Base-by-base conservation (phyloP, 2,113 vertebrate species). In the Sinosuthora webbiana region DNA sequence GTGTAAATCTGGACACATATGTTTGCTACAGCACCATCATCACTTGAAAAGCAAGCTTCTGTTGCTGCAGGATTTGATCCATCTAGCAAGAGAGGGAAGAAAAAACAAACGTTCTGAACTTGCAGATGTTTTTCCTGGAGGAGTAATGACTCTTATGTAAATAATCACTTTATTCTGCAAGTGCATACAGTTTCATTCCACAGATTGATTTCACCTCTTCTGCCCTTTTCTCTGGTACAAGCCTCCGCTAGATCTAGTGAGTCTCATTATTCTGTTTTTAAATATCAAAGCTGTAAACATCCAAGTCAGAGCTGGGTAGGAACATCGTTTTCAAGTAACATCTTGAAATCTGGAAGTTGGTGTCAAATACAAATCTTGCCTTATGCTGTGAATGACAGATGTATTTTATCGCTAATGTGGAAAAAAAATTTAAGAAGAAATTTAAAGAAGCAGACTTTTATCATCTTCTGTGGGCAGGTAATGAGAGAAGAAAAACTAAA, bases 161-260 rank as follows among this genome's bases (percentile, higher is more conserved):
- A 95, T 90, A 70, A 71, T 90, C 74, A 60, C 33, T 91, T 92
- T 57, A 49, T 88, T 91, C 39, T 84, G 15, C 50, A 60, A 89
- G 60, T 81, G 39, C 42, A 21, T 59, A 33, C 11, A 20, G 35
- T 91, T 86, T 63, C 53, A 83, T 95, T 95, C 73, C 37, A 50
- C 55, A 87, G 50, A 94, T 64, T 71, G 59, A 79, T 81, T 95
- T 95, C 77, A 94, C 70, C 80, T 91, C 59, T 74, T 53, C 53
- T 85, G 53, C 86, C 90, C 45, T 89, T 67, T 83, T 74, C 41
- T 52, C 44, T 80, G 53, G 18, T 92, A 53, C 80, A 69, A 78
- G 55, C 37, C 24, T 78, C 47, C 85, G 50, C 49, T 70, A 79
- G 69, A 73, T 87, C 49, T 71, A 87, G 45, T 28, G 56, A 89